These are phyloP conservation scores for Macrosteles quadrilineatus DNA, from an alignment of 1,140 invertebrate genomes.

Conservation along the genomic window DNA sequence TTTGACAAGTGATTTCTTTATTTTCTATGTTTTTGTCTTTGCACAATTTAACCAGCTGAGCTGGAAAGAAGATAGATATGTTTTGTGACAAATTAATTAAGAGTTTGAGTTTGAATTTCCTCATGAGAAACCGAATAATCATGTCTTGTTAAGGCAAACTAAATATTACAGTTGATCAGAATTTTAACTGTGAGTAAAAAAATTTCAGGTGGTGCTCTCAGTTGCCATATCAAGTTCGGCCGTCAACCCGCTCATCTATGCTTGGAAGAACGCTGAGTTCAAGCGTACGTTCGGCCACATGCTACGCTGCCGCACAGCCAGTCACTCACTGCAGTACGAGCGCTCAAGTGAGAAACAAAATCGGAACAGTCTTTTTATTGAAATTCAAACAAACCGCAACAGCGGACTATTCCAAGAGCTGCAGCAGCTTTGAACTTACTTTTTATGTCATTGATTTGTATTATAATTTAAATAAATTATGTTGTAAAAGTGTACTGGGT, in stretches of 20 bases:
- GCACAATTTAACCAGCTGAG: too few species aligned
- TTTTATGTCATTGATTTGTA: background rate
- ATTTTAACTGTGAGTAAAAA: too few species aligned
- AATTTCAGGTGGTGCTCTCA: conserved; percentile 58
- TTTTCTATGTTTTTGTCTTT: too few species aligned
- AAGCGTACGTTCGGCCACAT: conserved; percentile 65
- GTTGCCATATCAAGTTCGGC: conserved; percentile 73
- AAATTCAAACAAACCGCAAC: background rate
- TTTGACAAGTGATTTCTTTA: too few species aligned
- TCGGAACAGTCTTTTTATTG: conserved; percentile 20
- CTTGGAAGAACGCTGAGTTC: conserved; percentile 77
- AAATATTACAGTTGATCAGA: too few species aligned
- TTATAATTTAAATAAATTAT: too few species aligned
- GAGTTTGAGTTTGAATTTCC: too few species aligned
- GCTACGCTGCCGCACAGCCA: conserved; percentile 54
- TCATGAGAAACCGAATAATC: too few species aligned
- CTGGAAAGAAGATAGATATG: too few species aligned
- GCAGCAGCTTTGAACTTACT: background rate
- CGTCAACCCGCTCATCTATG: conserved; percentile 77
- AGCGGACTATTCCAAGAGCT: background rate
- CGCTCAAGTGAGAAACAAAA: conserved; percentile 13
- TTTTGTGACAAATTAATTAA: too few species aligned
- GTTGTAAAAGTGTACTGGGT: too few species aligned
- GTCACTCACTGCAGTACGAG: conserved; percentile 44
- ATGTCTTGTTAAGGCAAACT: too few species aligned